phyloP scores from a whole-genome alignment of 2,113 vertebrate species.

The Podocnemis expansa region DNA sequence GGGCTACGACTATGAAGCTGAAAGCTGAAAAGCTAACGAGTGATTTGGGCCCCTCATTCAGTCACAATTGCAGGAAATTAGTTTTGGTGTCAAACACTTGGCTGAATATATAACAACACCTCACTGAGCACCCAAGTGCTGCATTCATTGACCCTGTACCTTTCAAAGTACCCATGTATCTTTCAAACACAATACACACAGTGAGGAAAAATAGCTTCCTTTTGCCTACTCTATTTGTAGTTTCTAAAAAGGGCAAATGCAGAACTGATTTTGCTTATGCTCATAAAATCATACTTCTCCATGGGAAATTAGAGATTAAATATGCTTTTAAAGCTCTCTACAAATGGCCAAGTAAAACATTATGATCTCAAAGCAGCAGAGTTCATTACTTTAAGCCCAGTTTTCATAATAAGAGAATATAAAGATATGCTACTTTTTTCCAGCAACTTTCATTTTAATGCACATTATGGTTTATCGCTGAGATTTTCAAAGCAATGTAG shows the following conservation, averaged over 20 bases:
- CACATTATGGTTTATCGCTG: slow-evolving; percentile 40
- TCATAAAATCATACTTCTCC: background rate
- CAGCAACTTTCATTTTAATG: slow-evolving; percentile 45
- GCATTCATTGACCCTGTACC: background rate
- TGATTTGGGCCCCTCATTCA: background rate
- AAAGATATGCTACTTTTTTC: slow-evolving; percentile 59
- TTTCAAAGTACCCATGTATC: background rate
- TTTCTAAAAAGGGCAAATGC: background rate
- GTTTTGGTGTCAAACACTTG: background rate
- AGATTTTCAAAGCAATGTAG: slow-evolving; percentile 42
- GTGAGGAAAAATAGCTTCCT: slow-evolving; percentile 2
- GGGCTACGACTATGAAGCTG: background rate
- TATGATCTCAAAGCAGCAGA: slow-evolving; percentile 7
- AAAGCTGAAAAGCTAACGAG: slow-evolving; percentile 2
- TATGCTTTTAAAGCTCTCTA: background rate
- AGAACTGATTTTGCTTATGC: slow-evolving; percentile 26
- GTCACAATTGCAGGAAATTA: background rate
- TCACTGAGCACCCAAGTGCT: slow-evolving; percentile 6
- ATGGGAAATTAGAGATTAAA: slow-evolving; percentile 43
- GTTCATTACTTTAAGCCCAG: slow-evolving; percentile 33
- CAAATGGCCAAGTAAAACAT: slow-evolving; percentile 56
- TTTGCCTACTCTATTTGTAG: background rate
- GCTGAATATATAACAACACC: background rate
- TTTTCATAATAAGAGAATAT: slow-evolving; percentile 54
- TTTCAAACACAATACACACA: slow-evolving; percentile 1